Evolutionary conservation across 2,113 vertebrate genomes (phyloP), one percentile per base, ranked within the genome.

Genomic region (Lutjanus erythropterus): DNA sequence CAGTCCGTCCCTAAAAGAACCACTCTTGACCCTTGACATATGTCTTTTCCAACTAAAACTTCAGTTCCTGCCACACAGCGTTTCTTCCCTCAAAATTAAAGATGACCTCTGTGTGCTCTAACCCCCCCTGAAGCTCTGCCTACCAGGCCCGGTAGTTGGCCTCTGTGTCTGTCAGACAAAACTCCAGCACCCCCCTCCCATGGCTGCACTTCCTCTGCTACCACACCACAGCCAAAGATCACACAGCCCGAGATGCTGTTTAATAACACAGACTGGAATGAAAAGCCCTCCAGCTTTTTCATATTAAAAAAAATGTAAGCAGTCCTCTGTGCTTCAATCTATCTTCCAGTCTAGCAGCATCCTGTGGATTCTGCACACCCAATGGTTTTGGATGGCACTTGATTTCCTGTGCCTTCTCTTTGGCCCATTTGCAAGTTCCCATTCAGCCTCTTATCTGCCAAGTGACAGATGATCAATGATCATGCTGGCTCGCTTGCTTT

Each of bases 381-480:
- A 62, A 47, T 70, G 39, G 44, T 81, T 89, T 85, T 87, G 83
- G 84, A 85, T 76, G 78, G 59, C 68, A 37, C 61, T 88, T 74
- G 55, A 73, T 87, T 89, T 91, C 86, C 86, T 87, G 80, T 85
- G 76, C 78, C 66, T 86, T 84, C 80, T 52, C 60, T 81, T 66
- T 86, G 76, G 73, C 76, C 33, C 4, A 49, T 55, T 88, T 86
- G 72, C 69, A 68, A 84, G 47, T 61, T 74, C 74, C 69, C 31
- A 71, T 83, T 82, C 76, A 75, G 65, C 46, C 77, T 72, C 72
- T 61, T 71, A 77, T 86, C 80, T 88, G 71, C 82, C 80, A 83
- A 86, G 78, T 91, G 81, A 87, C 86, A 90, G 88, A 86, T 88
- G 78, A 92, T 90, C 87, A 82, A 87, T 86, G 69, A 86, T 77